phyloP scores from a whole-genome alignment of 2,888 invertebrate species.

The Tetropium fuscum region DNA sequence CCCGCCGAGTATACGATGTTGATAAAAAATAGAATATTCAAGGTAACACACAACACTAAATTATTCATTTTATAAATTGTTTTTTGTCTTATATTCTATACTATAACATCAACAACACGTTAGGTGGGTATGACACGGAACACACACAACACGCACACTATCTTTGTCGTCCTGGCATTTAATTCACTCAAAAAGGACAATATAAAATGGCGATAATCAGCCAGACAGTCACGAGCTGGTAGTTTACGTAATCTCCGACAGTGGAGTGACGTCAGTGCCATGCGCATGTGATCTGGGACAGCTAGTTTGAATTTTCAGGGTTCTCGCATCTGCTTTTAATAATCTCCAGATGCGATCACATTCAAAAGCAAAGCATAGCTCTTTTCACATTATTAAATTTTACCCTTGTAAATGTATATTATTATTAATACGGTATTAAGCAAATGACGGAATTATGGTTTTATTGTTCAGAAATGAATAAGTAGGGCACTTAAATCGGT shows the following conservation, averaged over 20 bases:
- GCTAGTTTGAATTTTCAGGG: conserved; percentile 29
- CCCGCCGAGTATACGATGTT: conserved; percentile 53
- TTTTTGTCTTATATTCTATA: conserved; percentile 39
- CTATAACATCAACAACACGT: conserved; percentile 47
- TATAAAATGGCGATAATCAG: conserved; percentile 60
- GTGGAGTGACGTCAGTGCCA: conserved; percentile 46
- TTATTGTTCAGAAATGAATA: no score
- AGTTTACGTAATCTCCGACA: conserved; percentile 59
- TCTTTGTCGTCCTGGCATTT: conserved; percentile 52
- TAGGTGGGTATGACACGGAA: conserved; percentile 39
- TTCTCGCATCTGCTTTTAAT: not conserved
- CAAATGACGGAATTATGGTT: no score
- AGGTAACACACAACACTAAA: conserved; percentile 58
- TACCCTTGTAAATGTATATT: no score
- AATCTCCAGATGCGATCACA: no score
- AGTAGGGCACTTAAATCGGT: no score
- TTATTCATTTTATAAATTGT: conserved; percentile 57
- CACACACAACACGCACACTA: conserved; percentile 54
- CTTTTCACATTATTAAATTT: no score
- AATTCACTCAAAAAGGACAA: conserved; percentile 53
- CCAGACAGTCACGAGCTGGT: conserved; percentile 59
- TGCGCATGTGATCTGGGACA: conserved; percentile 37
- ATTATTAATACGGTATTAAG: no score
- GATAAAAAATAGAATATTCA: conserved; percentile 57
- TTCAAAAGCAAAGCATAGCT: not conserved